Evolutionary conservation across 2,113 vertebrate genomes (phyloP), one percentile per base, ranked within the genome.

Genomic region (Herpetotheres cachinnans): DNA sequence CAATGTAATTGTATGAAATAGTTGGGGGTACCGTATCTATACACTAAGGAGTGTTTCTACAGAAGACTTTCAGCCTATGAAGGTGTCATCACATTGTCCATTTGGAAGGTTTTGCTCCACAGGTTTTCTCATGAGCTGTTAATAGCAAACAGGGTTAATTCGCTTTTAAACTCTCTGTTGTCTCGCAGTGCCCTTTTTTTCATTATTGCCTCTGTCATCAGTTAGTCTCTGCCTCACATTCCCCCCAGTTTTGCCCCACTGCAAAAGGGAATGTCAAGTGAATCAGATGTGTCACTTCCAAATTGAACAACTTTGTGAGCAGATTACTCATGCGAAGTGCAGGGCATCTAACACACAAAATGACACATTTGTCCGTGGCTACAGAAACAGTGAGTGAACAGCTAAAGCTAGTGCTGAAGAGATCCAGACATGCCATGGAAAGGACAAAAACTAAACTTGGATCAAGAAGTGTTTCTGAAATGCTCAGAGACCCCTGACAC

Each of bases 251-350:
- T 91, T 44, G 38, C 89, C 82, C 47, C 91, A 52, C 81, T 96
- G 46, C 84, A 70, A 92, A 97, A 96, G 38, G 71, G 54, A 89
- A 94, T 26, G 4, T 86, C 86, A 94, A 91, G 66, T 10, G 26
- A 96, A 96, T 96, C 82, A 93, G 50, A 81, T 70, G 61, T 94
- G 63, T 96, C 84, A 94, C 63, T 96, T 97, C 32, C 36, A 95
- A 96, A 96, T 61, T 93, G 88, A 89, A 83, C 70, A 93, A 90
- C 79, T 96, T 94, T 93, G 71, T 95, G 96, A 96, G 85, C 22
- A 95, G 92, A 89, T 95, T 91, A 89, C 85, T 95, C 76, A 93
- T 74, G 62, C 30, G 30, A 85, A 72, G 61, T 19, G 27, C 58
- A 89, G 65, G 73, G 58, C 63, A 81, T 72, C 84, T 85, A 94